These are phyloP conservation scores for Clarias platycephalus DNA, from an alignment of 2,797 vertebrate species.

Conservation along the genomic window DNA sequence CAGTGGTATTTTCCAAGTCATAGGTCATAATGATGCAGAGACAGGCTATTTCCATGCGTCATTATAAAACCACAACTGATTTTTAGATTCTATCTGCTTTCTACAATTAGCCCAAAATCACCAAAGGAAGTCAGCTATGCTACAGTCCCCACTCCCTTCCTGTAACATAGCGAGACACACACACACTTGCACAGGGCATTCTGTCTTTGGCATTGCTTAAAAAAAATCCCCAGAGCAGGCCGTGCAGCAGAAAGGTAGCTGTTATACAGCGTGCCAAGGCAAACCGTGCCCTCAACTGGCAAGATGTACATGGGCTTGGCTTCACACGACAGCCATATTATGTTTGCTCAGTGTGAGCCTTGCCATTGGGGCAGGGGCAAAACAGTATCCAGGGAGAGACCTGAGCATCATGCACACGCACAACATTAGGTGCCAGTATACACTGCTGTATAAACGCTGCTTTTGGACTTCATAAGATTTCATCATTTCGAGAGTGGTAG, in stretches of 20 bases:
- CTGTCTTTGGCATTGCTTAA: slow-evolving; percentile 49
- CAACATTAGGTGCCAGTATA: not conserved
- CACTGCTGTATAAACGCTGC: not conserved
- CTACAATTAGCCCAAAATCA: slow-evolving; percentile 66
- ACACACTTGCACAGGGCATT: slow-evolving; percentile 49
- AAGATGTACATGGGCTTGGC: slow-evolving; percentile 55
- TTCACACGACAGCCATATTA: slow-evolving; percentile 61
- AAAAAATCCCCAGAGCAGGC: slow-evolving; percentile 13
- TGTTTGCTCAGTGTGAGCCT: slow-evolving; percentile 28
- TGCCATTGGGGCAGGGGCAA: not conserved
- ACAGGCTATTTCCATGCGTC: not conserved
- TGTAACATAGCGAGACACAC: slow-evolving; percentile 55
- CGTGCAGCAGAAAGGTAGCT: slow-evolving; percentile 57
- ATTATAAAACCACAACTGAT: not conserved
- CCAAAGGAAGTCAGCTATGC: slow-evolving; percentile 61
- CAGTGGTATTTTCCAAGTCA: not conserved
- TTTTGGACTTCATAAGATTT: slow-evolving; percentile 2
- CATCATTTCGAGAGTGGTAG: not conserved
- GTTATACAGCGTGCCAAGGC: slow-evolving; percentile 66
- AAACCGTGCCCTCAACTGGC: slow-evolving; percentile 55
- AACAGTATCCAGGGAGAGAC: not conserved
- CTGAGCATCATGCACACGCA: not conserved
- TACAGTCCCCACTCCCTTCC: slow-evolving; percentile 67
- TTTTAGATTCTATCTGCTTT: slow-evolving; percentile 39
- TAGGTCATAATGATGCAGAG: not conserved